Evolutionary conservation across 2,888 invertebrate genomes (phyloP), one percentile per base, ranked within the genome.

Genomic region (Pollenia amentaria): DNA sequence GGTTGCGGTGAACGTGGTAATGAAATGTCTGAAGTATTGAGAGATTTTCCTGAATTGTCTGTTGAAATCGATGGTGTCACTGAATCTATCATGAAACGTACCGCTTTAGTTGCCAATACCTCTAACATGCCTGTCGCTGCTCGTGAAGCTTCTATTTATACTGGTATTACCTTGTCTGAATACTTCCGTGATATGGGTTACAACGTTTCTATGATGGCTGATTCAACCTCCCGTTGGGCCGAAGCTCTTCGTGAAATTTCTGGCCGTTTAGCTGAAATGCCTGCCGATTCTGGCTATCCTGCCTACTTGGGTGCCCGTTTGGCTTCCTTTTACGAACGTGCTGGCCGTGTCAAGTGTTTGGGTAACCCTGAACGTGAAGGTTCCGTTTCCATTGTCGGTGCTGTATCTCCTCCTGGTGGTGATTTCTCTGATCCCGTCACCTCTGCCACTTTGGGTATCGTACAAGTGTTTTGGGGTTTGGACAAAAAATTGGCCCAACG

Each of bases 111-210:
- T 21, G 99, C 99, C 91, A 99, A 99, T 94, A 99, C 99, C 44
- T 99, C 99, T 89, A 99, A 99, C 97, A 99, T 99, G 99, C 99
- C 99, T 93, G 99, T 99, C 88, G 99, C 99, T 91, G 99, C 99
- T 94, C 97, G 99, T 94, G 99, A 99, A 94, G 99, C 99, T 87
- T 99, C 99, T 93, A 99, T 99, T 93, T 99, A 99, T 94, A 99
- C 99, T 87, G 98, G 98, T 91, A 99, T 99, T 94, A 99, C 99
- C 0, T 95, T 99, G n/a, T 99, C 99, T 40, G 99, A 99, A 94
- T 99, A 99, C 94, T 99, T 99, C 97, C 96, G 97, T 91, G 97
- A 97, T 94, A 99, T 99, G 99, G 99, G 99, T 92, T 99, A 99
- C 96, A 98, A 99, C 94, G 99, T 99, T 64, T 98, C 99, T 90